Base-by-base conservation (phyloP, 2,797 vertebrate genomes). In the Chrysocyon brachyurus region DNA sequence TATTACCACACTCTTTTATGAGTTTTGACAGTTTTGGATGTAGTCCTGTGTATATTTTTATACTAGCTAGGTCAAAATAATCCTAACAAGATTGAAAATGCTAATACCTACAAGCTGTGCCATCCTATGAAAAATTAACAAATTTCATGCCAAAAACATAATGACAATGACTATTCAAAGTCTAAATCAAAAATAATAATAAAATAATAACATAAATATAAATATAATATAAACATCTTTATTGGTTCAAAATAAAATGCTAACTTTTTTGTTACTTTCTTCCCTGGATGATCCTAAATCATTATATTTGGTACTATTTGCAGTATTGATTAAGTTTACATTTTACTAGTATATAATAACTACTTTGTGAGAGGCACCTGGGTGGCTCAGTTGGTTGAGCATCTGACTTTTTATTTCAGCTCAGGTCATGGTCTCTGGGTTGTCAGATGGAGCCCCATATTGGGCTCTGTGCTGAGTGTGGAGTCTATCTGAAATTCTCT, bases 41-140 rank as follows among this genome's bases (percentile, higher is more conserved):
- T 52, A 72, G 63, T 63, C 5, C 33, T 94, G 1, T 88, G 33
- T n/a, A 52, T 70, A 75, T 85, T 84, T 90, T 89, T 88, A 70
- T 63, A 16, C 54, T 70, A 75, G 33, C 64, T 78, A 83, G 64
- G 14, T 75, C 77, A 77, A 94, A 94, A 88, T 87, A 93, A 93
- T 88, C 64, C 61, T 81, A 70, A 56, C 19, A 81, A 82, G 52
- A 85, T 7, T 88, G 68, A 94, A 92, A 92, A 94, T 54, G 70
- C 15, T 61, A 46, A 72, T 46, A 81, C 5, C 64, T 63, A 24
- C 19, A 72, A 88, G 12, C n/a, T 73, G 19, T 63, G 15, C 36
- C 9, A 61, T 94, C 52, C 15, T 16, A 14, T 82, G 24, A 84
- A 83, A 94, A 79, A 49, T 84, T 24, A 56, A 54, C 21, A 56